Conservation (phyloP, 1,140 invertebrate species). For the Akabosia matsudoensis region DNA sequence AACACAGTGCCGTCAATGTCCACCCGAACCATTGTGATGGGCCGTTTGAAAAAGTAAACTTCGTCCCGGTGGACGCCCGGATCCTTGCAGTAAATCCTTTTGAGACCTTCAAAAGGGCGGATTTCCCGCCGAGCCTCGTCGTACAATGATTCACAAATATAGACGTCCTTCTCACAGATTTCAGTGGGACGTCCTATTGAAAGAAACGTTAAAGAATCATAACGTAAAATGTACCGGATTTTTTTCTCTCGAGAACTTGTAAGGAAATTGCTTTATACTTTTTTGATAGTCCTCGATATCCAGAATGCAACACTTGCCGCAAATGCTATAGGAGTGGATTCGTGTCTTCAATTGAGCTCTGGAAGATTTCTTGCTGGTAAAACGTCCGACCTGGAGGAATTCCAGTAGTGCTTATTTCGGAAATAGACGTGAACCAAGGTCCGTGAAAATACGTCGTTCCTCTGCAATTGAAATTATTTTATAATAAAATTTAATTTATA, state of each 20-base stretch:
- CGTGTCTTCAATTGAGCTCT: constrained; percentile 86
- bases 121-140: constrained; percentile 81
- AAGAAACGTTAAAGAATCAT: constrained; percentile 20
- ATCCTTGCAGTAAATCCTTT: constrained; percentile 77
- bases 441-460: constrained; percentile 88
- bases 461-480: constrained; percentile 55
- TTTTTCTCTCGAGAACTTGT: no score
- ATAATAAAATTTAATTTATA: constrained; percentile 23
- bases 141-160: constrained; percentile 88
- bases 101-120: constrained; percentile 70
- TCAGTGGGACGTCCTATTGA: constrained; percentile 83
- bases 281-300: constrained; percentile 87
- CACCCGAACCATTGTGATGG: constrained; percentile 52
- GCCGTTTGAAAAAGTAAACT: constrained; percentile 79
- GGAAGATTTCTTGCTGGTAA: constrained; percentile 91
- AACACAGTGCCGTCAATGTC: constrained; percentile 41
- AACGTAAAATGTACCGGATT: no score
- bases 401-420: constrained; percentile 69
- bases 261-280: no score
- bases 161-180: constrained; percentile 87
- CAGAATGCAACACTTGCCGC: constrained; percentile 85
- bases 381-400: constrained; percentile 68
- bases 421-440: constrained; percentile 84
- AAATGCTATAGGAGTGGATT: constrained; percentile 84
- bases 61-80: constrained; percentile 82